A percentile compares a stretch with the other conserved stretches of the same genome.
Conservation (phyloP, 1,140 invertebrate genomes). For the Penaeus indicus region DNA sequence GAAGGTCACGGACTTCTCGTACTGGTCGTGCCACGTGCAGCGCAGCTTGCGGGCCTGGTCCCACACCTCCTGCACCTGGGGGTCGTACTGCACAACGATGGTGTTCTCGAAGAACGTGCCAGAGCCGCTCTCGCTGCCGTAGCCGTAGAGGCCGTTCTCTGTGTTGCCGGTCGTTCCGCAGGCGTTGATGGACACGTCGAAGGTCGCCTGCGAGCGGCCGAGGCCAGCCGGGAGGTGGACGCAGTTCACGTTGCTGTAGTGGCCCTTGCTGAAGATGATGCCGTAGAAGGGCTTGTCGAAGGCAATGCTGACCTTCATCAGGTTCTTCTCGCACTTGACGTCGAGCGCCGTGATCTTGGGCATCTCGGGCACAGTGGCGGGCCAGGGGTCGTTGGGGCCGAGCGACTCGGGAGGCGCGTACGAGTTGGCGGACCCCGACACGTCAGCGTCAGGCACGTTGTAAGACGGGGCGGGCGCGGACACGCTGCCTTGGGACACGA, state of each 20-base stretch:
- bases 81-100: constrained; percentile 94
- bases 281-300: constrained; percentile 96
- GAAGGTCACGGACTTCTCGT: constrained; percentile 95
- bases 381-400: constrained; percentile 82
- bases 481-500: not conserved
- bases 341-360: constrained; percentile 92
- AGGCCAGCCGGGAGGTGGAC: constrained; percentile 90
- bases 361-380: constrained; percentile 84
- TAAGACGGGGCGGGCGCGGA: not conserved
- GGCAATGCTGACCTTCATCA: constrained; percentile 94
- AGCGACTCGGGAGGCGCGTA: constrained; percentile 58
- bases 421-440: constrained; percentile 56
- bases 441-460: constrained; percentile 38
- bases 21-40: constrained; percentile 96
- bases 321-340: constrained; percentile 95
- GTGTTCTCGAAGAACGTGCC: constrained; percentile 96
- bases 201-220: constrained; percentile 87
- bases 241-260: constrained; percentile 92
- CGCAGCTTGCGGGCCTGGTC: constrained; percentile 92
- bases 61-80: constrained; percentile 96
- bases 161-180: constrained; percentile 93
- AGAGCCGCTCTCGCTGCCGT: constrained; percentile 85
- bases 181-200: constrained; percentile 90
- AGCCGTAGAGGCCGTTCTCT: constrained; percentile 85
- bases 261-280: constrained; percentile 95